Conservation (phyloP, 2,113 vertebrate genomes). For the Pteropus alecto region DNA sequence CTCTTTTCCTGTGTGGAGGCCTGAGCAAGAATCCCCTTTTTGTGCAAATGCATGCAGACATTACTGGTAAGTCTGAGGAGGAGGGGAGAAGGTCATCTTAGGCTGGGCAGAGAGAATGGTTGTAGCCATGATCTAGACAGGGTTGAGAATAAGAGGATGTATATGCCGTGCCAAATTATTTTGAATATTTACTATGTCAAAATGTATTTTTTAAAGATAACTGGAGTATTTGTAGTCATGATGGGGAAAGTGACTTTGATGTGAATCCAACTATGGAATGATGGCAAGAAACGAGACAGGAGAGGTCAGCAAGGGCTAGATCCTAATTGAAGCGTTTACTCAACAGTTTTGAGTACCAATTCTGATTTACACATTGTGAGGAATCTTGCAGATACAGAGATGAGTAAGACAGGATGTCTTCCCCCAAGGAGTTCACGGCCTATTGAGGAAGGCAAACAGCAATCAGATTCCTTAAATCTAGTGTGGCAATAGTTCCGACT, state of each 20-base stretch:
- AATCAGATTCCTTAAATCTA: neutral
- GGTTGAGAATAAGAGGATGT: neutral
- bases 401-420: neutral
- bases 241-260: neutral
- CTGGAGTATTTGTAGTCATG: neutral
- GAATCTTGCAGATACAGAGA: neutral
- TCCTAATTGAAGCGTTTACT: neutral
- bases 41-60: conserved; percentile 93
- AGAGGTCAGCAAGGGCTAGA: neutral
- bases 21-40: conserved; percentile 96
- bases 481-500: neutral
- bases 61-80: conserved; percentile 87
- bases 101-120: neutral
- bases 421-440: neutral
- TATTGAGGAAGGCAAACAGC: neutral
- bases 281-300: neutral
- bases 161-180: neutral
- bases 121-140: neutral
- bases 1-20: conserved; percentile 94
- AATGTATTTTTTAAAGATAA: neutral
- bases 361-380: neutral
- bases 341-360: neutral
- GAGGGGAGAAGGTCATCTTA: neutral
- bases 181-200: neutral
- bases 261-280: neutral